These are phyloP conservation scores for Cyaniris semiargus DNA, from an alignment of 2,888 invertebrate species.

Conservation along the genomic window DNA sequence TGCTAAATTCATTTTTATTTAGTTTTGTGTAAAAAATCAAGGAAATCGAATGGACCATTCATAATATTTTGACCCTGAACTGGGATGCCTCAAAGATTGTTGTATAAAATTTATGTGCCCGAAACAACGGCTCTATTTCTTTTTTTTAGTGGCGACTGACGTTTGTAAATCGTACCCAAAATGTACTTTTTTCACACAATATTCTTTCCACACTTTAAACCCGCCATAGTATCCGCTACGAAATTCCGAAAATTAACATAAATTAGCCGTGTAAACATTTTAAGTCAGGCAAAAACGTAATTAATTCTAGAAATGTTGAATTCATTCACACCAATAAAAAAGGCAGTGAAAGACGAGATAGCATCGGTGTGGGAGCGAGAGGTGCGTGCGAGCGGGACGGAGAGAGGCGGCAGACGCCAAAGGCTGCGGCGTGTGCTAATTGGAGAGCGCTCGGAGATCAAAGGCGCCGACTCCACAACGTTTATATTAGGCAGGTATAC, in stretches of 20 bases:
- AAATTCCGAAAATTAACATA: slow-evolving; percentile 10
- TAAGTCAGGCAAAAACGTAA: not conserved
- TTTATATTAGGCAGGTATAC: slow-evolving; percentile 75
- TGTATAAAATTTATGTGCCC: too few relatives aligned
- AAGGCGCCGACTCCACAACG: slow-evolving; percentile 71
- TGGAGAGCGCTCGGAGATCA: slow-evolving; percentile 74
- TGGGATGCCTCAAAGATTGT: too few relatives aligned
- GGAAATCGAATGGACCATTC: too few relatives aligned
- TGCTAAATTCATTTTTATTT: not conserved
- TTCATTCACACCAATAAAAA: slow-evolving; percentile 22
- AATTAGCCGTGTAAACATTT: slow-evolving; percentile 18
- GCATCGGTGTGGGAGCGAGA: slow-evolving; percentile 39
- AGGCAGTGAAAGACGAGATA: slow-evolving; percentile 12
- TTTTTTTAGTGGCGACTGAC: too few relatives aligned
- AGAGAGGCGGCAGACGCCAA: slow-evolving; percentile 70
- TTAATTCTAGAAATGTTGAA: slow-evolving; percentile 15
- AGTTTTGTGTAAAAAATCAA: not conserved
- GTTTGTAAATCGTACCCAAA: too few relatives aligned
- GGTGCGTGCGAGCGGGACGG: slow-evolving; percentile 47
- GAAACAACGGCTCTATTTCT: too few relatives aligned
- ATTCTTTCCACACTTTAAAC: not conserved
- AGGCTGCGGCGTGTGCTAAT: slow-evolving; percentile 78
- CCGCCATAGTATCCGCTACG: not conserved
- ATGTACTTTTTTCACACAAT: not conserved
- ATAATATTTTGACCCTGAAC: too few relatives aligned